Percentiles rank a stretch among this genome's conserved stretches.
Conservation (phyloP, 64 coral and sea anemone genomes). For the Dendrophyllia cribrosa region DNA sequence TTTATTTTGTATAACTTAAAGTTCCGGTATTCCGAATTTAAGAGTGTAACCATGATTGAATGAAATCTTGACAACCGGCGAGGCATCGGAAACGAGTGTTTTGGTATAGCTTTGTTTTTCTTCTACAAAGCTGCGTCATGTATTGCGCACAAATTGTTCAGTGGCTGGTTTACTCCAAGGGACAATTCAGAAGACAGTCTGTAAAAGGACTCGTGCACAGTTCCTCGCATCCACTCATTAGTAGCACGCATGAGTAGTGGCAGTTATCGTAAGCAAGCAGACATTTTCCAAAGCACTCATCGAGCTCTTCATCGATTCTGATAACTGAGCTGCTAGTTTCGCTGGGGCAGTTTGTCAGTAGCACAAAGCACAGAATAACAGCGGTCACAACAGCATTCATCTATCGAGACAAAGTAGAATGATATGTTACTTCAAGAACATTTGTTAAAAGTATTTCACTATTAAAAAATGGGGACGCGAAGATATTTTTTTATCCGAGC, state of each 20-base stretch:
- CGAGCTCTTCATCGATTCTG: not conserved
- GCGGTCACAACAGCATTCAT: not conserved
- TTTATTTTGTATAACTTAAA: no score
- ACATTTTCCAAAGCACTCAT: not conserved
- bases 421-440: no score
- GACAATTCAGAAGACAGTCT: not conserved
- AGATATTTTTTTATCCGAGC: no score
- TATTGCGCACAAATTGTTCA: not conserved
- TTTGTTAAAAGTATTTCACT: no score
- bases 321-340: not conserved
- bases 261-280: not conserved
- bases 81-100: no score
- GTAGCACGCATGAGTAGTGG: not conserved
- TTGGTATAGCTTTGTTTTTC: not conserved
- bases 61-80: no score
- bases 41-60: no score
- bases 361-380: not conserved
- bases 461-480: no score
- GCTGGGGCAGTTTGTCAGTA: not conserved
- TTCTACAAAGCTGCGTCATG: not conserved
- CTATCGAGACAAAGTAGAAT: not conserved
- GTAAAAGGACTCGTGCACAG: not conserved
- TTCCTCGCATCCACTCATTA: not conserved
- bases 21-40: no score
- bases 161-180: not conserved